Conservation (phyloP, 1,140 invertebrate genomes). For the Babylonia areolata region DNA sequence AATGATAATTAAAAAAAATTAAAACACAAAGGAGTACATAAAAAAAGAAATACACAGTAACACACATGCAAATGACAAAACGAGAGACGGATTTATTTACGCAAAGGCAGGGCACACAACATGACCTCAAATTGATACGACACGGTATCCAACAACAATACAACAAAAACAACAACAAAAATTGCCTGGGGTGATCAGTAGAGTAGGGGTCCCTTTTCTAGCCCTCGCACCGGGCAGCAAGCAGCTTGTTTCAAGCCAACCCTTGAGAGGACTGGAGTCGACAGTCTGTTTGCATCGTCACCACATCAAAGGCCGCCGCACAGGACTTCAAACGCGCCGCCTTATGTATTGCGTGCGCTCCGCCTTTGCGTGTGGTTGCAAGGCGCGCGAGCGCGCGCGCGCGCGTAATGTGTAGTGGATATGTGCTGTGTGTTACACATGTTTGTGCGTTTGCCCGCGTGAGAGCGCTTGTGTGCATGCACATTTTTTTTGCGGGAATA, state of each 20-base stretch:
- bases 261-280: not conserved
- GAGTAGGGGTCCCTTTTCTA: not conserved
- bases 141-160: not conserved
- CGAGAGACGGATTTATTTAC: not conserved
- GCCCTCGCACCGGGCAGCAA: not conserved
- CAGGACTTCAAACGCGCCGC: not conserved
- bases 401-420: not conserved
- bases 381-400: too few relatives aligned
- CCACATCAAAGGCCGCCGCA: not conserved
- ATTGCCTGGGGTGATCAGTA: not conserved
- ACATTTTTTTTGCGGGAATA: too few relatives aligned
- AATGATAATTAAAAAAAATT: too few relatives aligned
- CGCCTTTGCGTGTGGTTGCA: too few relatives aligned
- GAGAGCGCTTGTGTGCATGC: too few relatives aligned
- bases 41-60: too few relatives aligned
- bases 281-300: conserved; percentile 11
- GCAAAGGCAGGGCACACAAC: not conserved
- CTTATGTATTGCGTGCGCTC: not conserved
- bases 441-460: too few relatives aligned
- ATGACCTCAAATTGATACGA: not conserved
- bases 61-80: not conserved
- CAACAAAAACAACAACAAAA: too few relatives aligned
- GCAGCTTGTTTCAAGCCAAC: not conserved
- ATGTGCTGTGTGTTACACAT: too few relatives aligned
- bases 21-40: too few relatives aligned